Conservation (phyloP, 2,113 vertebrate genomes). For the Noctilio leporinus region DNA sequence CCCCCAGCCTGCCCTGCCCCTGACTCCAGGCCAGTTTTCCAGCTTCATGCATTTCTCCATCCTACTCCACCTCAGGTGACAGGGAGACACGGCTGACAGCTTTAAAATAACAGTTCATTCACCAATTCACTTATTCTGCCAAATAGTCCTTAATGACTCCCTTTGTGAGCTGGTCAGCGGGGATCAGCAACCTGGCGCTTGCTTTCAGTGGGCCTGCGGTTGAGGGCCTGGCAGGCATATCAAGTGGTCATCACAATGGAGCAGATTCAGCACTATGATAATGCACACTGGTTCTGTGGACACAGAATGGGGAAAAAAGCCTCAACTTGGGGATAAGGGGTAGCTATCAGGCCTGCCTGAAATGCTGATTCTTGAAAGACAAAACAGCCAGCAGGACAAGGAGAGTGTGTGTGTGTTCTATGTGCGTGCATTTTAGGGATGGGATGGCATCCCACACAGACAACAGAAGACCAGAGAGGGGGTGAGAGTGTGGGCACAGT, state of each 20-base stretch:
- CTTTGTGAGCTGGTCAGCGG: not conserved
- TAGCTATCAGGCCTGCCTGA: not conserved
- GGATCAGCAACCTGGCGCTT: not conserved
- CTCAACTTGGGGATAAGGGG: not conserved
- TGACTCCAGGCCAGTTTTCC: not conserved
- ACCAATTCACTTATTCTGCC: not conserved
- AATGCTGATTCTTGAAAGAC: not conserved
- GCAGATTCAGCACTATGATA: not conserved
- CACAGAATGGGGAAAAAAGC: not conserved
- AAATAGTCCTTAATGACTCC: not conserved
- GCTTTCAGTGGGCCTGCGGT: not conserved
- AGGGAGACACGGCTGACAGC: not conserved
- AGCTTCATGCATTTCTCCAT: not conserved
- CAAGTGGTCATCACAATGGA: not conserved
- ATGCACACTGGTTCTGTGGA: not conserved
- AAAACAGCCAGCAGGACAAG: not conserved
- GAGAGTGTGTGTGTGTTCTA: accelerated
- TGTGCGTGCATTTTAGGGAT: not conserved
- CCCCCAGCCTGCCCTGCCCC: not conserved
- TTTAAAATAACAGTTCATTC: not conserved
- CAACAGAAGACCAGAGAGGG: not conserved
- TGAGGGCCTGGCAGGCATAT: not conserved
- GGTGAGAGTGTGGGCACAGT: accelerated
- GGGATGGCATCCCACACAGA: not conserved
- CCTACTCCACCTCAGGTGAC: not conserved